phyloP scores from a whole-genome alignment of 1,140 invertebrate species.

The Acromyrmex heyeri region DNA sequence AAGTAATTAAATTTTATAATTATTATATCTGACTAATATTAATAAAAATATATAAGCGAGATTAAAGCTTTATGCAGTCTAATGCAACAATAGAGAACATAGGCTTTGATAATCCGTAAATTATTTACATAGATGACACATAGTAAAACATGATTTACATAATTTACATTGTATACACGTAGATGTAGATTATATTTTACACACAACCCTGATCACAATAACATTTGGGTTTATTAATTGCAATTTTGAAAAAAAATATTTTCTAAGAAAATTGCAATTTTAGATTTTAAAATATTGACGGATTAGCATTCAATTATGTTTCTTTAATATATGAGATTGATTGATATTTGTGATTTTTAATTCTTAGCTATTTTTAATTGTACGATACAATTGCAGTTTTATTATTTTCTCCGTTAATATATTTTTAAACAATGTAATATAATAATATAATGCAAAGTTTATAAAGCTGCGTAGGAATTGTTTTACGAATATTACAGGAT shows the following conservation, averaged over 20 bases:
- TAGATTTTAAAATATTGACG: not conserved
- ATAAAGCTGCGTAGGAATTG: not conserved
- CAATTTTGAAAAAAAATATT: not conserved
- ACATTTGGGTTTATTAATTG: not conserved
- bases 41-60: too few species aligned
- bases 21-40: too few species aligned
- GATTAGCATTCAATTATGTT: not conserved
- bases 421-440: not conserved
- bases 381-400: conserved; percentile 7
- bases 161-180: too few species aligned
- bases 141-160: too few species aligned
- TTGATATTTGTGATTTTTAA: not conserved
- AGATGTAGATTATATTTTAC: too few species aligned
- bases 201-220: not conserved
- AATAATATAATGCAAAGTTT: conserved; percentile 20
- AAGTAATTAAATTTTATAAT: too few species aligned
- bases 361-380: not conserved
- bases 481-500: conserved; percentile 14
- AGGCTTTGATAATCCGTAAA: too few species aligned
- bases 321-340: not conserved
- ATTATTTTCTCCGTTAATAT: not conserved
- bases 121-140: too few species aligned
- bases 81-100: too few species aligned
- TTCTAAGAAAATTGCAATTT: not conserved
- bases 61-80: too few species aligned